Conservation (phyloP, 2,888 invertebrate species). For the Mactromeris polynyma region DNA sequence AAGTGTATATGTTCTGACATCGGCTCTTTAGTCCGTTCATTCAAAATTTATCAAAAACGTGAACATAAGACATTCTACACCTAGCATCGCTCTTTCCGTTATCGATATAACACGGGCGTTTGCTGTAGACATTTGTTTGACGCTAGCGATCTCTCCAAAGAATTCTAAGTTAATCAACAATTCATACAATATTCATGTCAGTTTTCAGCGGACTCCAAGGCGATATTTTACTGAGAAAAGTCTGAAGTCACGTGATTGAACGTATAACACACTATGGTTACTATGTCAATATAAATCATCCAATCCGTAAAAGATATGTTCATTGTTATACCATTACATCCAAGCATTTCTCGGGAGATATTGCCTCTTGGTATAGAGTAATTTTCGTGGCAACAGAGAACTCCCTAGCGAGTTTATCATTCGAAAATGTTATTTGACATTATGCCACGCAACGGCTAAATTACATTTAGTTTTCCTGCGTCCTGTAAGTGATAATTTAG, state of each 20-base stretch:
- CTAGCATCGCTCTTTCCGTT: no score
- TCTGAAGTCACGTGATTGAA: background rate
- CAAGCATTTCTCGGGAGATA: background rate
- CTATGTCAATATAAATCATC: background rate
- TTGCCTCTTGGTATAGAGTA: background rate
- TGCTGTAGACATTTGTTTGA: background rate
- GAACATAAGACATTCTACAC: no score
- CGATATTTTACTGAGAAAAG: constrained; percentile 9
- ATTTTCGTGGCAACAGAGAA: background rate
- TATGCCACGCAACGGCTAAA: background rate
- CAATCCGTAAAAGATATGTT: constrained; percentile 8
- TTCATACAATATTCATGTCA: constrained; percentile 13
- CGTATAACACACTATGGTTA: background rate
- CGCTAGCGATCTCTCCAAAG: background rate
- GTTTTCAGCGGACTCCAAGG: background rate
- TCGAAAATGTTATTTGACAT: constrained; percentile 6
- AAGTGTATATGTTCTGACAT: no score
- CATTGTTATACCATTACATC: background rate
- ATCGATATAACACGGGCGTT: background rate
- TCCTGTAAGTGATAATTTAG: background rate
- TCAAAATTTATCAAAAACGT: no score
- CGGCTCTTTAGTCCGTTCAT: no score
- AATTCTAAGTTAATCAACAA: constrained; percentile 16
- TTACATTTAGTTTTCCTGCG: background rate
- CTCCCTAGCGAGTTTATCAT: background rate